phyloP scores from a whole-genome alignment of 2,113 vertebrate genomes.

The Sterrhoptilus dennistouni region DNA sequence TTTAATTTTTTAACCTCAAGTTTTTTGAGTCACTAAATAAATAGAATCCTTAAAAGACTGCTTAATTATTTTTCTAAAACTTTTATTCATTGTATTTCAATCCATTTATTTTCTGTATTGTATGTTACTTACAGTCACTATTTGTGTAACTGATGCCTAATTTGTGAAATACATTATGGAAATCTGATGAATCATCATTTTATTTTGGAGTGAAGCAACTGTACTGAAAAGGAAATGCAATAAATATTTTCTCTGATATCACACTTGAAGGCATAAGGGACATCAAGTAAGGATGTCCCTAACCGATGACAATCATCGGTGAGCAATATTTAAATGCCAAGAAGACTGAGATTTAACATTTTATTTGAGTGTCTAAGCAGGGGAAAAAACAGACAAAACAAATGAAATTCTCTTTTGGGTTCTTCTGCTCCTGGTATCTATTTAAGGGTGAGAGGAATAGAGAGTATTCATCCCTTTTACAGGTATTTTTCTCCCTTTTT shows the following conservation, averaged over 20 bases:
- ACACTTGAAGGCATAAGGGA: background rate
- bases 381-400: background rate
- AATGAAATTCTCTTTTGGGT: accelerated
- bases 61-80: background rate
- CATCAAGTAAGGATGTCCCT: background rate
- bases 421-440: background rate
- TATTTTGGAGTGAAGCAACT: background rate
- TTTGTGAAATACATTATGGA: background rate
- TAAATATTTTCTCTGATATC: background rate
- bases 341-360: background rate
- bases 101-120: background rate
- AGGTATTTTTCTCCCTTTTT: background rate
- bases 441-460: background rate
- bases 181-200: background rate
- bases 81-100: background rate
- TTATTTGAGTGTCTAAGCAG: background rate
- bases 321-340: background rate
- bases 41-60: background rate
- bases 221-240: background rate
- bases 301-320: accelerated
- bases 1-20: background rate
- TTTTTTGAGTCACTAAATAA: background rate
- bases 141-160: background rate
- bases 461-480: background rate
- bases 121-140: background rate